Percentiles rank a stretch among this genome's conserved stretches.
Evolutionary conservation across 1,140 invertebrate species (phyloP).

Genomic region (Hylyphantes graminicola): DNA sequence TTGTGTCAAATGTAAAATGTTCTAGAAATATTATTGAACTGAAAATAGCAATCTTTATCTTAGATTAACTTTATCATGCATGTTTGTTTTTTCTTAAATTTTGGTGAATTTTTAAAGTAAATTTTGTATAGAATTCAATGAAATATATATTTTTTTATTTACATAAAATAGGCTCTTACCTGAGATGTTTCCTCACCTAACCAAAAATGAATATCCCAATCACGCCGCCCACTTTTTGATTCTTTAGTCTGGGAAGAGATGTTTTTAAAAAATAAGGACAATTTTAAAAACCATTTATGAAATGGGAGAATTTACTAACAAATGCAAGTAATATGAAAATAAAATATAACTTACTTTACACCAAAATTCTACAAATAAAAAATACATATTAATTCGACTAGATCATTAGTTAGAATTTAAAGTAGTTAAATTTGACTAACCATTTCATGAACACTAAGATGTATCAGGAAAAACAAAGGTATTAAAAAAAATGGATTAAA

Average conservation of each 20-base stretch:
- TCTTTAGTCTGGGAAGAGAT: conserved; percentile 61
- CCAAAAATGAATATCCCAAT: conserved; percentile 93
- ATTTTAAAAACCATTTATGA: background rate
- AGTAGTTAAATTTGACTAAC: background rate
- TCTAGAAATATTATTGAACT: no score
- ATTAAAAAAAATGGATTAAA: background rate
- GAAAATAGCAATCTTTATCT: no score
- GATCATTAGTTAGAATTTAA: background rate
- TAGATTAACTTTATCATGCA: no score
- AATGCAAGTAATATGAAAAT: background rate
- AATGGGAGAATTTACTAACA: background rate
- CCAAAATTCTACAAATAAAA: background rate
- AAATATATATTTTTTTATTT: no score
- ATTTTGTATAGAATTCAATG: no score
- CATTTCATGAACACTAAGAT: background rate
- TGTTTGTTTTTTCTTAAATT: no score
- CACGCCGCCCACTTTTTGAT: conserved; percentile 73
- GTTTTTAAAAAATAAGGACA: background rate
- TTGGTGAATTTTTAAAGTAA: no score
- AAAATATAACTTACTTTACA: background rate
- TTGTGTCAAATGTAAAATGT: no score
- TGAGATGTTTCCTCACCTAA: conserved; percentile 81
- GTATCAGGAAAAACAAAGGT: background rate
- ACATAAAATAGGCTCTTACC: conserved; percentile 67
- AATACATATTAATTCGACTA: background rate